Evolutionary conservation across 2,797 vertebrate species (phyloP), one percentile per base, ranked within the genome.

Genomic region (Hypotaenidia philippensis): DNA sequence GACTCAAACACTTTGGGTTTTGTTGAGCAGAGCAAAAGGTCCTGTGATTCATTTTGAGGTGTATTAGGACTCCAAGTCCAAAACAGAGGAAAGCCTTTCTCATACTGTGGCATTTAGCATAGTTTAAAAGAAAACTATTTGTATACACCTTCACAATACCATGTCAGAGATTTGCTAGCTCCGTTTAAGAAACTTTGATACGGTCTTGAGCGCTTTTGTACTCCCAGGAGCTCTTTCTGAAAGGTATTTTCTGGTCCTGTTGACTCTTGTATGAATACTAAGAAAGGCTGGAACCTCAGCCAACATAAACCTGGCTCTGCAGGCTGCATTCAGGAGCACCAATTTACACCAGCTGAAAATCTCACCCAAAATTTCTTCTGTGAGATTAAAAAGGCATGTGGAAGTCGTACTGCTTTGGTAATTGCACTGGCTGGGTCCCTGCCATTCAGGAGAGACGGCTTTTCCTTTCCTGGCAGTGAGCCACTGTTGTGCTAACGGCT

Each of bases 221-320:
- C 57, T 93, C 93, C 61, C 47, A n/a, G 90, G 93, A 85, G 91
- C 71, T 55, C 26, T 74, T 66, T 70, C 76, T 21, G 40, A 75
- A 52, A 53, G 81, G 89, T 78, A 44, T 93, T 96, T 96, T 95
- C 87, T 94, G 78, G 34, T 87, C 71, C 77, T 93, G 92, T 94
- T 94, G 89, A 95, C 81, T 96, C 90, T 83, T 89, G 76, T 49
- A 19, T 55, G 91, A 94, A 50, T 41, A 93, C 76, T 94, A 95
- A 94, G 85, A 26, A 88, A 83, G 69, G 69, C 66, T 94, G 89
- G 93, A 96, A 94, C 60, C 57, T 63, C 87, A 57, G 94, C 96
- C 95, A 93, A 92, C 4, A 2, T 89, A 96, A 96, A 96, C 92
- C 89, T 90, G 78, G 86, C 93, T 96, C 68, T 83, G 68, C 50